Evolutionary conservation across 2,888 invertebrate genomes (phyloP).

Genomic region (Nomada ferruginata): DNA sequence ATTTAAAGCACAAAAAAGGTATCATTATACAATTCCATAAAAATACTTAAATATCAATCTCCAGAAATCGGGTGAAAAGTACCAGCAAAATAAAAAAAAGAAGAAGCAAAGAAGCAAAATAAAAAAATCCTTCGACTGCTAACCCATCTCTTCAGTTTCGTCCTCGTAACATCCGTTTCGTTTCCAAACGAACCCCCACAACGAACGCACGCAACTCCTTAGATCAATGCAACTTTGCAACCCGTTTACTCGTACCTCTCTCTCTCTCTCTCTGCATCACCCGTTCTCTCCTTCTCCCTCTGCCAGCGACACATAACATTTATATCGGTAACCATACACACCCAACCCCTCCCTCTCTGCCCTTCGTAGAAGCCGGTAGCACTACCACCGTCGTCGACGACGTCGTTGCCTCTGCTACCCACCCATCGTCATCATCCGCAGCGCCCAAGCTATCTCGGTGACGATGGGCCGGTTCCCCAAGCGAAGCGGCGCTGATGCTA

Average conservation of each 20-base stretch:
- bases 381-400: constrained; percentile 2
- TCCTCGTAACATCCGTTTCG: constrained; percentile 30
- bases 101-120: no score
- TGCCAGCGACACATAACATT: constrained; percentile 57
- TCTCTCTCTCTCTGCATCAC: constrained; percentile 4
- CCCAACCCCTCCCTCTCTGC: constrained; percentile 16
- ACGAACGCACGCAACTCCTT: constrained; percentile 62
- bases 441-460: constrained; percentile 71
- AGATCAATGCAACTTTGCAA: constrained; percentile 62
- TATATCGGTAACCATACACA: constrained; percentile 66
- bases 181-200: constrained; percentile 44
- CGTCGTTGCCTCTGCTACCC: constrained; percentile 42
- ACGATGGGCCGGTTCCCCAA: constrained; percentile 76
- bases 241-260: constrained; percentile 45
- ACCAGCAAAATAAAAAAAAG: no score
- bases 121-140: no score
- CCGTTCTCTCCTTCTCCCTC: constrained; percentile 10
- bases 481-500: constrained; percentile 77
- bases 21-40: no score
- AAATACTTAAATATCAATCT: no score
- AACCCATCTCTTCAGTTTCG: neutral
- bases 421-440: constrained; percentile 66
- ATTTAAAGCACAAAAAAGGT: no score
- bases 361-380: constrained; percentile 31
- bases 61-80: no score